Conservation (phyloP, 2,797 vertebrate species). For the Macrochelys suwanniensis region DNA sequence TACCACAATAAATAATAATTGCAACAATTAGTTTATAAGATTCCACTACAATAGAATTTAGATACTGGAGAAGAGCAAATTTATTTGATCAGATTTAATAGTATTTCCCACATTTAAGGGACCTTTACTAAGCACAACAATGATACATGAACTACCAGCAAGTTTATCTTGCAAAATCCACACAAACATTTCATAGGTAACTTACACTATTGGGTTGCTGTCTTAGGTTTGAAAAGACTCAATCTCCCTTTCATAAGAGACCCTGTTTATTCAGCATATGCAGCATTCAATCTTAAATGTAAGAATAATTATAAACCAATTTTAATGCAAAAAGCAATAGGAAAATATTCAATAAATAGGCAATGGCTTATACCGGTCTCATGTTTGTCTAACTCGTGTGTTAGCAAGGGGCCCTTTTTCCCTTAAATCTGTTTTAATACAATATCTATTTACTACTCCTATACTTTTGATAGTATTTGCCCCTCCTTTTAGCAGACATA, state of each 20-base stretch:
- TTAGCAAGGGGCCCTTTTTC: slow-evolving; percentile 38
- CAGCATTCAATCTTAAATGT: not conserved
- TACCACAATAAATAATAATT: slow-evolving; percentile 43
- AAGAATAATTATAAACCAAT: slow-evolving; percentile 11
- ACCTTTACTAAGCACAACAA: not conserved
- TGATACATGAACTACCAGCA: not conserved
- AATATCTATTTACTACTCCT: slow-evolving; percentile 1
- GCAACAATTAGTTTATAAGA: not conserved
- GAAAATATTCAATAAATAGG: not conserved
- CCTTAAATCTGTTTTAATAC: slow-evolving; percentile 53
- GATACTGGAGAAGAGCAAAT: not conserved
- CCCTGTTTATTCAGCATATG: not conserved
- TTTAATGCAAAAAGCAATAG: slow-evolving; percentile 39
- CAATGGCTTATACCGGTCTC: slow-evolving; percentile 24
- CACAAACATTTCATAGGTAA: not conserved
- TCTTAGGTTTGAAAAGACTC: not conserved
- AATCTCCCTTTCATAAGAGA: not conserved
- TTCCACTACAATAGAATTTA: rapidly evolving
- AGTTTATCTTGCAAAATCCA: not conserved
- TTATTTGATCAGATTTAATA: slow-evolving; percentile 15
- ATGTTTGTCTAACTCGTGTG: slow-evolving; percentile 8
- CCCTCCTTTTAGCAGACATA: slow-evolving; percentile 54
- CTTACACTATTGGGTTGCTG: not conserved
- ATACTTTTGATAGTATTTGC: slow-evolving; percentile 47
- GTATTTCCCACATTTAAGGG: not conserved